Evolutionary conservation across 2,797 vertebrate genomes (phyloP).

Genomic region (Gallinago solitaria): DNA sequence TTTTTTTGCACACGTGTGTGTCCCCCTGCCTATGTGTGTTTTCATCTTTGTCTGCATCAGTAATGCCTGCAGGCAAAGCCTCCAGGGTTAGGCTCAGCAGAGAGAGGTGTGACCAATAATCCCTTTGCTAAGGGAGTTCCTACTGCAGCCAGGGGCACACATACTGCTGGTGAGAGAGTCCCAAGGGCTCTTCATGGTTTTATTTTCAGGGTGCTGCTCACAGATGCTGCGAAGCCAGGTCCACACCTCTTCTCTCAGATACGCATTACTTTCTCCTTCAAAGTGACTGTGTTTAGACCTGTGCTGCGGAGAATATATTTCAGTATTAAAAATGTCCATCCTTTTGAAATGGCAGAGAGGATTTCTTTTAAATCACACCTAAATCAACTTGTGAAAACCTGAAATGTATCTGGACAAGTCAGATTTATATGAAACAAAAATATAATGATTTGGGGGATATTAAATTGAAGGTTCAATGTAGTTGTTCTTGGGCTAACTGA

Average conservation of each 20-base stretch:
- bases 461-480: background rate
- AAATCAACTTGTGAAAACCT: background rate
- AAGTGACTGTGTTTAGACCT: background rate
- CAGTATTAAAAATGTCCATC: background rate
- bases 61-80: slow-evolving; percentile 48
- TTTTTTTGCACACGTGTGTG: too few species aligned
- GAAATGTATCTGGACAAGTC: background rate
- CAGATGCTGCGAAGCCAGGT: background rate
- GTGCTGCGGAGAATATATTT: background rate
- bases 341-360: background rate
- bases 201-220: background rate
- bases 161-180: background rate
- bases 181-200: background rate
- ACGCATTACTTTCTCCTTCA: background rate
- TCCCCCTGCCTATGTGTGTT: background rate
- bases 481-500: background rate
- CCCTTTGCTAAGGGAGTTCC: background rate
- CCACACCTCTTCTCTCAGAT: background rate
- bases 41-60: slow-evolving; percentile 3
- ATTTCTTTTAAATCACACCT: background rate
- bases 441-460: background rate
- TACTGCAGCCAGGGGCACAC: background rate
- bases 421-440: slow-evolving; percentile 33
- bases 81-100: slow-evolving; percentile 13
- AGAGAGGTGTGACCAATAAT: slow-evolving; percentile 14